Conservation (phyloP, 2,888 invertebrate species). For the Andrena chrysosceles region DNA sequence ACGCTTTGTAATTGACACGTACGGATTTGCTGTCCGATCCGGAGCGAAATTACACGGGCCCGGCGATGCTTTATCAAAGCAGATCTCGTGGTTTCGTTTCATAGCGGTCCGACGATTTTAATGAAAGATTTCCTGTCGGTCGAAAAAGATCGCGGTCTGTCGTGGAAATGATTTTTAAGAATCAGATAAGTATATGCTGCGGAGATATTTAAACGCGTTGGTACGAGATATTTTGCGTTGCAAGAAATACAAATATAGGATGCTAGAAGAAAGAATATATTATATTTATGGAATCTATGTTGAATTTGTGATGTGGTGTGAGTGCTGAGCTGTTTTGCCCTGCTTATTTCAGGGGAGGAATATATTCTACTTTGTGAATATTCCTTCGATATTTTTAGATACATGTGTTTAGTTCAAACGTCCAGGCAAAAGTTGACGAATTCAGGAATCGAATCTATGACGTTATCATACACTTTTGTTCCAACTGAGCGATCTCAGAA, state of each 20-base stretch:
- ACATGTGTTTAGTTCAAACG: too few relatives aligned
- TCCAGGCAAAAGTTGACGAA: background rate
- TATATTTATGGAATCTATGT: too few relatives aligned
- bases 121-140: background rate
- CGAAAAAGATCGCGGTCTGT: background rate
- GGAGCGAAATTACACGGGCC: conserved; percentile 28
- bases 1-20: conserved; percentile 56
- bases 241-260: too few relatives aligned
- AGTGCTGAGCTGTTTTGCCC: background rate
- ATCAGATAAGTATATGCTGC: too few relatives aligned
- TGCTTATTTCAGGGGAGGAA: background rate
- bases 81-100: background rate
- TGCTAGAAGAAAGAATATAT: background rate
- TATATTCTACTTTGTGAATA: background rate
- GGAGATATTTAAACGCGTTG: too few relatives aligned
- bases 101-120: conserved; percentile 24
- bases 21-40: conserved; percentile 34
- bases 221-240: too few relatives aligned
- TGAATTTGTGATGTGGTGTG: too few relatives aligned
- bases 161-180: background rate
- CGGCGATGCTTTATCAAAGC: conserved; percentile 12
- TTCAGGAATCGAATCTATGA: background rate
- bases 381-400: background rate
- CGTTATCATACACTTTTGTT: background rate
- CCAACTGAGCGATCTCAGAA: background rate